Base-by-base conservation (phyloP, 2,888 invertebrate species). In the Phlogophora meticulosa region DNA sequence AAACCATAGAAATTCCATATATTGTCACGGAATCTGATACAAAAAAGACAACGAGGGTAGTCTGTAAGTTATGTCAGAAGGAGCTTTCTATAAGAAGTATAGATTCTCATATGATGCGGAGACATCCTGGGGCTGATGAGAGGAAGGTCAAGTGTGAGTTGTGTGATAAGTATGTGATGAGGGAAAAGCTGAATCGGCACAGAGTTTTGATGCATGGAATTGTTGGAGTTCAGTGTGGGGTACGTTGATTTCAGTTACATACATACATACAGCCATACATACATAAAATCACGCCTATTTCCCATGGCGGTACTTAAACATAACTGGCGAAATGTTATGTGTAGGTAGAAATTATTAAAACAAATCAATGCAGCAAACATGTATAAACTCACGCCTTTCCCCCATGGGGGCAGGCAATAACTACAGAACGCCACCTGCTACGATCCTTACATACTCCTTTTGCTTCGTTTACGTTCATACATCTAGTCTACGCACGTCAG, bases 41-140 rank as follows among this genome's bases (percentile, higher is more conserved):
- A 2, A 28, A 46, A 3, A 82, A 75, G n/a, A 48, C 68, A 0
- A 76, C 71, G 0, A 73, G 87, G 28, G 89, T 91, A 0, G 76
- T 72, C 0, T 93, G 93, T 62, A 86, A 85, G 17, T 34, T 92
- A 2, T 93, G 93, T 67, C 83, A 86, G 2, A 89, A 90, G 38
- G 87, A 87, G 20, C 53, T 93, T 32, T 90, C 92, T 0, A 74
- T 85, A 4, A 74, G 90, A 3, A 92, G 92, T 56, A 78, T 92
- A 15, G 85, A 86, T 10, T 48, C 69, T 0, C 93, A 93, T 40
- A 88, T 93, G 82, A 58, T 74, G 0, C 63, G 74, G 7, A 68
- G 76, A 2, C 93, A 93, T 34, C 91, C 92, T 0, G 91, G 88
- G 0, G 87, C 85, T 0, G 91, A 92, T n/a, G 71, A 74, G 20